Percentiles rank a stretch among this genome's conserved stretches.
phyloP scores from a whole-genome alignment of 2,113 vertebrate species.

The Thamnophis sirtalis region DNA sequence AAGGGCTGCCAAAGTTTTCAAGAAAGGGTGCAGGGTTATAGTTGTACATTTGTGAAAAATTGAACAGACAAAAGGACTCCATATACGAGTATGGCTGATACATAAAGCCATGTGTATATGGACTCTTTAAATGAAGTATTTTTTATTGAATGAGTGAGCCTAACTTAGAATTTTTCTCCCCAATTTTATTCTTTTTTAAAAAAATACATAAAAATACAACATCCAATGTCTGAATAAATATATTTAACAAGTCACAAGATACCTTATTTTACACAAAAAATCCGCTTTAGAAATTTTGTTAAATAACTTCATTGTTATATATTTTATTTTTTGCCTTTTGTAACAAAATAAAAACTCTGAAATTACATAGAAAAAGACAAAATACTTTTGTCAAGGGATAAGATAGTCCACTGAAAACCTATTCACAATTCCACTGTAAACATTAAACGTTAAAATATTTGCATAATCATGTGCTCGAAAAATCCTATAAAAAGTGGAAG shows the following conservation, averaged over 20 bases:
- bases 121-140: slow-evolving; percentile 54
- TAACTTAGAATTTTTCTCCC: slow-evolving; percentile 78
- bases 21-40: slow-evolving; percentile 57
- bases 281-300: slow-evolving; percentile 91
- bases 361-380: slow-evolving; percentile 95
- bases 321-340: slow-evolving; percentile 86
- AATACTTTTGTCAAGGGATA: slow-evolving; percentile 90
- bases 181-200: slow-evolving; percentile 83
- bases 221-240: slow-evolving; percentile 96
- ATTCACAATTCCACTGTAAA: slow-evolving; percentile 92
- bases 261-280: slow-evolving; percentile 91
- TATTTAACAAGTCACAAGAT: slow-evolving; percentile 94
- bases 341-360: slow-evolving; percentile 99
- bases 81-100: slow-evolving; percentile 42
- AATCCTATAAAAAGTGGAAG: slow-evolving; percentile 92
- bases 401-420: slow-evolving; percentile 94
- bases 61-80: slow-evolving; percentile 42
- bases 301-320: slow-evolving; percentile 92
- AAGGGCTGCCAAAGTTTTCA: slow-evolving; percentile 76
- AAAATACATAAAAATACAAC: slow-evolving; percentile 94
- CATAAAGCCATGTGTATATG: slow-evolving; percentile 57
- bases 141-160: slow-evolving; percentile 74
- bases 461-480: slow-evolving; percentile 90
- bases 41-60: slow-evolving; percentile 44
- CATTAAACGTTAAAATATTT: slow-evolving; percentile 88